Evolutionary conservation across 2,888 invertebrate genomes (phyloP).

Genomic region (Colletes collaris): DNA sequence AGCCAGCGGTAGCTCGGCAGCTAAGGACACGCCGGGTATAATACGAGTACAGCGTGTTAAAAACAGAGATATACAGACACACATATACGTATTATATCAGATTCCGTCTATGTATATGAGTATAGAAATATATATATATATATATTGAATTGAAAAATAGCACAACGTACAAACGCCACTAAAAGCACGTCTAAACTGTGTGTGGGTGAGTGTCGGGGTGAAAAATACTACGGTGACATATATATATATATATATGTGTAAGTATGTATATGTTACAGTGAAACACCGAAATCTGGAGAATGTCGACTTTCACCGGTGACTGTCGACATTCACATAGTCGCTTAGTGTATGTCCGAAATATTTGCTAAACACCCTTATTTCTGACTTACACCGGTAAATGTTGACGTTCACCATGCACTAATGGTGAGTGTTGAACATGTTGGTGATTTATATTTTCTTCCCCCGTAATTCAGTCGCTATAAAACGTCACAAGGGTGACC

Average conservation of each 20-base stretch:
- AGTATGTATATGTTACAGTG: conserved; percentile 16
- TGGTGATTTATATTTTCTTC: too few species aligned
- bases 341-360: too few species aligned
- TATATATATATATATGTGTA: conserved; percentile 40
- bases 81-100: conserved; percentile 41
- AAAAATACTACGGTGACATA: conserved; percentile 72
- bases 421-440: too few species aligned
- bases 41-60: conserved; percentile 54
- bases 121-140: conserved; percentile 32
- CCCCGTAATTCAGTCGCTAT: too few species aligned
- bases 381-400: too few species aligned
- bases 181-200: conserved; percentile 79
- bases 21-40: conserved; percentile 57
- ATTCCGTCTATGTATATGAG: conserved; percentile 29
- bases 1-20: conserved; percentile 70
- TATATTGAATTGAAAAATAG: conserved; percentile 65
- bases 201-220: conserved; percentile 75
- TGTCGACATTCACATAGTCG: too few species aligned
- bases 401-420: too few species aligned
- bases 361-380: too few species aligned
- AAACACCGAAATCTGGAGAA: too few species aligned
- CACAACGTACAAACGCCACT: conserved; percentile 81
- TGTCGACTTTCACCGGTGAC: too few species aligned
- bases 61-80: conserved; percentile 46
- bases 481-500: too few species aligned